Evolutionary conservation across 2,888 invertebrate species (phyloP).

Genomic region (Tipula lateralis): DNA sequence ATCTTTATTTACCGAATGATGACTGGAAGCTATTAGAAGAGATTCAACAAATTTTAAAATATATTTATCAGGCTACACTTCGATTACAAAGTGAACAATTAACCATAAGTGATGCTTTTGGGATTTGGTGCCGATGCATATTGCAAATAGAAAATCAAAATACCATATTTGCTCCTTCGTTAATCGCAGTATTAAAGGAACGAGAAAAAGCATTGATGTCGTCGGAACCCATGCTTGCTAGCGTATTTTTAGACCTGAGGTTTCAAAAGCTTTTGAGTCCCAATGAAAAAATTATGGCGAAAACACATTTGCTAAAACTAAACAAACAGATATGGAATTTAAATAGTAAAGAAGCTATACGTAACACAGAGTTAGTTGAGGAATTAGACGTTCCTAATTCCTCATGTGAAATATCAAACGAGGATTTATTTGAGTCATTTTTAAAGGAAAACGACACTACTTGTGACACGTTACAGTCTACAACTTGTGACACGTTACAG

Average conservation of each 20-base stretch:
- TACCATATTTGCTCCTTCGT: slow-evolving; percentile 3
- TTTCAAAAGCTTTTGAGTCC: background rate
- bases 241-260: background rate
- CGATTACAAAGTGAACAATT: slow-evolving; percentile 4
- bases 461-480: background rate
- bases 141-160: slow-evolving; percentile 3
- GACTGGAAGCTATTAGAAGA: slow-evolving; percentile 7
- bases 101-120: slow-evolving; percentile 25
- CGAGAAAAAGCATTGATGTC: background rate
- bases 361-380: background rate
- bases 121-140: background rate
- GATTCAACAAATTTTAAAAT: background rate
- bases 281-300: background rate
- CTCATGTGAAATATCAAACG: slow-evolving; percentile 2
- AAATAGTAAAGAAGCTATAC: background rate
- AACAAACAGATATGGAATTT: slow-evolving; percentile 24
- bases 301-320: background rate
- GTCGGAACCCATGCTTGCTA: background rate
- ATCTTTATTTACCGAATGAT: background rate
- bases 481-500: no score
- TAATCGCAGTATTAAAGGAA: background rate
- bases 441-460: background rate
- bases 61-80: slow-evolving; percentile 20
- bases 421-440: slow-evolving; percentile 26
- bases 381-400: slow-evolving; percentile 24